A percentile compares a stretch with the other conserved stretches of the same genome.
Conservation (phyloP, 2,797 vertebrate genomes). For the Pangasius mekongensis region DNA sequence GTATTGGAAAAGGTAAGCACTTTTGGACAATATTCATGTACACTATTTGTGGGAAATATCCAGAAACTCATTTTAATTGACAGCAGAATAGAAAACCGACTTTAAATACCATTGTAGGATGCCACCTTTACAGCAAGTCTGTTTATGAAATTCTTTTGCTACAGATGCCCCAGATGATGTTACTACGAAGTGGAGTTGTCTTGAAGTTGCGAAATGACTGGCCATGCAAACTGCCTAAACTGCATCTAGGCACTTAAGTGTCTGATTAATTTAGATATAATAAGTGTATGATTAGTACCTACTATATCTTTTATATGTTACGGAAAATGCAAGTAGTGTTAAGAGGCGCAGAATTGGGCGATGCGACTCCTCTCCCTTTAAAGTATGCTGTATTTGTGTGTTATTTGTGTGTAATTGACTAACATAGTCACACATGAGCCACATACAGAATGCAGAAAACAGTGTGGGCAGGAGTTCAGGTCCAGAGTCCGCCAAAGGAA, state of each 20-base stretch:
- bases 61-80: neutral
- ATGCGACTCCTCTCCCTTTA: neutral
- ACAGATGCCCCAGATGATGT: neutral
- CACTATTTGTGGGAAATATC: neutral
- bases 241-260: neutral
- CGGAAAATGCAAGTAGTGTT: neutral
- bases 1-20: neutral
- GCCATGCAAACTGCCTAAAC: neutral
- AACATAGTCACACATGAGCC: slow-evolving; percentile 16
- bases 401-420: slow-evolving; percentile 22
- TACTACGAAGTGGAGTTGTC: neutral
- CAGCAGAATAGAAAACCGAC: neutral
- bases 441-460: slow-evolving; percentile 46
- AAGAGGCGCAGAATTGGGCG: neutral
- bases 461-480: slow-evolving; percentile 35
- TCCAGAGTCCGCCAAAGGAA: slow-evolving; percentile 28
- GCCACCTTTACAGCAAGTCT: neutral
- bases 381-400: neutral
- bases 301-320: neutral
- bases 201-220: neutral
- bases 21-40: neutral
- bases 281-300: no score
- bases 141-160: neutral
- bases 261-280: neutral
- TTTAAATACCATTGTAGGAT: neutral